phyloP scores from a whole-genome alignment of 2,888 invertebrate species.

The Idaea aversata region DNA sequence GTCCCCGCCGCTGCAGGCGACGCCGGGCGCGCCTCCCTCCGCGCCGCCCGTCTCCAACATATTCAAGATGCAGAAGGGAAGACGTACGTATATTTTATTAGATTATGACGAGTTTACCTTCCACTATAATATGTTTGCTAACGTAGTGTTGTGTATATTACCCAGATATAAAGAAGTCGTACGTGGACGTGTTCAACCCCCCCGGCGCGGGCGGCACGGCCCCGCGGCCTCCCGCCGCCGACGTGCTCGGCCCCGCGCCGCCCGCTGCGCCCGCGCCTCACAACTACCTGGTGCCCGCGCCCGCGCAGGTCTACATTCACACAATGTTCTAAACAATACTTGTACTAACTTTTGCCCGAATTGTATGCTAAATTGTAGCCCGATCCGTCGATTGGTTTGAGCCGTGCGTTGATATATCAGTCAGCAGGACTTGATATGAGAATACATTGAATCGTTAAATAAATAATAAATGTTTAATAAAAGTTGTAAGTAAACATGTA shows the following conservation, averaged over 20 bases:
- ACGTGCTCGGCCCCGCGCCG: constrained; percentile 48
- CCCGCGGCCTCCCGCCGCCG: constrained; percentile 56
- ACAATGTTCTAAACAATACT: constrained; percentile 4
- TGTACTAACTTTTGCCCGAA: too few species aligned
- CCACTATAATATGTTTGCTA: neutral
- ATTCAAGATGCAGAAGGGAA: constrained; percentile 88
- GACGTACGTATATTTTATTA: constrained; percentile 79
- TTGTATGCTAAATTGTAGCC: too few species aligned
- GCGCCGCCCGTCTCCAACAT: constrained; percentile 81
- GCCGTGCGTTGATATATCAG: too few species aligned
- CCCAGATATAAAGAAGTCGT: constrained; percentile 89
- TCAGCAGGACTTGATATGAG: too few species aligned
- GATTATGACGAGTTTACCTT: neutral
- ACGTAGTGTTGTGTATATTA: neutral
- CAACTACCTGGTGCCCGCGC: constrained; percentile 43
- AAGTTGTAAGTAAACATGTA: too few species aligned
- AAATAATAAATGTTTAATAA: too few species aligned
- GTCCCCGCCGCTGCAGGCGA: constrained; percentile 38
- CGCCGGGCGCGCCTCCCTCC: constrained; percentile 35
- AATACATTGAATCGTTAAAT: too few species aligned
- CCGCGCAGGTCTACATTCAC: constrained; percentile 13
- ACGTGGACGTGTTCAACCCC: constrained; percentile 94
- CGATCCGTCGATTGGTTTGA: too few species aligned
- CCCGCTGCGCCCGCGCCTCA: constrained; percentile 46
- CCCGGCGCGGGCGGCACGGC: constrained; percentile 81